Percentiles rank a stretch among this genome's conserved stretches.
Conservation (phyloP, 1,140 invertebrate genomes). For the Notospermus geniculatus region DNA sequence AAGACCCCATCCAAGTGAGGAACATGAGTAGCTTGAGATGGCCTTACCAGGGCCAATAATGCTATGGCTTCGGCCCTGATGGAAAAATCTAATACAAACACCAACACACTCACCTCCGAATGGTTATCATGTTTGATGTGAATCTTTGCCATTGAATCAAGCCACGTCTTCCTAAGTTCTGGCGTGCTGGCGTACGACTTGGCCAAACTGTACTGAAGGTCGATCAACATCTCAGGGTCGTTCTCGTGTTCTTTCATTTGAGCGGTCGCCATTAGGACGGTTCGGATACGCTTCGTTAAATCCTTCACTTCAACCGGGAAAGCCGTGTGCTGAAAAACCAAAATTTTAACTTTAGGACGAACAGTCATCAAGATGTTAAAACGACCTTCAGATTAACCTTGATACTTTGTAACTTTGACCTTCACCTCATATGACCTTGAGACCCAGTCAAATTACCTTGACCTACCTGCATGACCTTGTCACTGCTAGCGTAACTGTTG, state of each 20-base stretch:
- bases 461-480: slow-evolving; percentile 82
- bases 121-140: slow-evolving; percentile 76
- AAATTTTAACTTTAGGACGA: no score
- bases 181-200: slow-evolving; percentile 93
- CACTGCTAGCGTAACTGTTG: slow-evolving; percentile 87
- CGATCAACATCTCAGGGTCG: slow-evolving; percentile 87
- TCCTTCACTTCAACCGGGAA: slow-evolving; percentile 88
- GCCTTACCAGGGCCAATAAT: no score
- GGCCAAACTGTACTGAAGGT: slow-evolving; percentile 89
- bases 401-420: no score
- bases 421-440: neutral
- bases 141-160: slow-evolving; percentile 82
- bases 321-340: slow-evolving; percentile 42
- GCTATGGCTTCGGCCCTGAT: no score
- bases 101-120: slow-evolving; percentile 65
- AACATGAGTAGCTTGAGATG: no score
- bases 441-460: neutral
- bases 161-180: slow-evolving; percentile 84
- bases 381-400: no score
- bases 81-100: slow-evolving; percentile 10
- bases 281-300: slow-evolving; percentile 85
- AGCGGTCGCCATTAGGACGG: slow-evolving; percentile 88
- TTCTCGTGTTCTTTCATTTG: slow-evolving; percentile 85
- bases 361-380: no score
- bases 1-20: no score